A percentile compares a stretch with the other conserved stretches of the same genome.
Evolutionary conservation across 1,140 invertebrate genomes (phyloP).

Genomic region (Orchestia grillus): DNA sequence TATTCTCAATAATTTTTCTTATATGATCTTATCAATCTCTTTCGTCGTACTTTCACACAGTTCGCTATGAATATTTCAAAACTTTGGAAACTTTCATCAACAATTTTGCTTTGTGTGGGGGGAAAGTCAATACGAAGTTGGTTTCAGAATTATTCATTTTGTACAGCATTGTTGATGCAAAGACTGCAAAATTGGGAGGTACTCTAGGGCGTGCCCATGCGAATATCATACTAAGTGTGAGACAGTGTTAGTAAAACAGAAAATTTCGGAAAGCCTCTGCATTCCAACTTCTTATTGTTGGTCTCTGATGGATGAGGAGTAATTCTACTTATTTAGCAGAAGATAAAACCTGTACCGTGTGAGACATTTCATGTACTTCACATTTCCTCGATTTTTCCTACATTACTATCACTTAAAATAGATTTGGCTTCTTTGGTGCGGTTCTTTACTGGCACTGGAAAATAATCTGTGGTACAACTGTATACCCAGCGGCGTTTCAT

Average conservation of each 20-base stretch:
- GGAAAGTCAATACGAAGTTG: too few species aligned
- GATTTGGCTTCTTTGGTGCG: background rate
- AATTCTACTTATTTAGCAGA: background rate
- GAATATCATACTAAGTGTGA: too few species aligned
- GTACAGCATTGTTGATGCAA: too few species aligned
- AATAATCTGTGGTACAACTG: background rate
- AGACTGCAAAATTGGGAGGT: too few species aligned
- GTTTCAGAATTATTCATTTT: too few species aligned
- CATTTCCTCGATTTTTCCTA: background rate
- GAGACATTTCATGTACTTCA: background rate
- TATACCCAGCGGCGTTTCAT: background rate
- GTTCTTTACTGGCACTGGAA: too few species aligned
- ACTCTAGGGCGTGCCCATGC: too few species aligned
- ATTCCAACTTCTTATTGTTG: too few species aligned
- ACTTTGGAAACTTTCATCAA: background rate
- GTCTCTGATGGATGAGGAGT: too few species aligned
- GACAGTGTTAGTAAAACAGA: too few species aligned
- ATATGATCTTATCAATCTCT: background rate
- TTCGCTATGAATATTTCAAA: background rate
- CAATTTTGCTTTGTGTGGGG: too few species aligned
- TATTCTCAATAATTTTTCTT: background rate
- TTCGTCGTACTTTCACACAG: background rate
- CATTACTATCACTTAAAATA: background rate
- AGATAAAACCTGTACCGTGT: background rate
- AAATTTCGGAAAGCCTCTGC: too few species aligned